Percentiles rank a stretch among this genome's conserved stretches.
Conservation (phyloP, 2,797 vertebrate species). For the Sarcoramphus papa region DNA sequence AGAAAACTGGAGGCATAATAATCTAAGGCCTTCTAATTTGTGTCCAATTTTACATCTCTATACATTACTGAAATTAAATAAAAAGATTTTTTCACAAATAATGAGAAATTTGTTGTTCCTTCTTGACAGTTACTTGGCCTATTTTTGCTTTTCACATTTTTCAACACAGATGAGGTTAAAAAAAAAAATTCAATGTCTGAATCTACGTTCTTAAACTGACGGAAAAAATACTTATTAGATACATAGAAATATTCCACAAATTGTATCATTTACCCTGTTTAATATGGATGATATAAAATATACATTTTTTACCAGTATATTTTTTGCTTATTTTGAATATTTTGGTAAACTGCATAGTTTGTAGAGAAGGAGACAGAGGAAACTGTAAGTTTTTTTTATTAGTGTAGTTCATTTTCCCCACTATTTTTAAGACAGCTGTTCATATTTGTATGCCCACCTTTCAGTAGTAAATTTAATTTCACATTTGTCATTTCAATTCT, state of each 20-base stretch:
- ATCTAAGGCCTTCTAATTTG: neutral
- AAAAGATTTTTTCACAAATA: neutral
- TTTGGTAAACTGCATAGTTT: neutral
- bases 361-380: neutral
- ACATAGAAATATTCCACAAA: neutral
- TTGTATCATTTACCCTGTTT: neutral
- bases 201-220: neutral
- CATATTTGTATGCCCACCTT: neutral
- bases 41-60: neutral
- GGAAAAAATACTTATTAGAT: neutral
- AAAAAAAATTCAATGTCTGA: neutral
- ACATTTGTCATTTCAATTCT: neutral
- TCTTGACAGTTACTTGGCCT: neutral
- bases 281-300: neutral
- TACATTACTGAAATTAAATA: neutral
- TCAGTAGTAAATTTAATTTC: constrained; percentile 22
- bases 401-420: neutral
- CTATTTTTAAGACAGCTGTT: neutral
- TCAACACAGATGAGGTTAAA: neutral
- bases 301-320: neutral
- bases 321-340: neutral
- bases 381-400: neutral
- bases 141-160: neutral
- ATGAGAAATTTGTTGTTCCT: neutral
- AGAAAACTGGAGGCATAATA: neutral